These are phyloP conservation scores for Conger conger DNA, from an alignment of 2,113 vertebrate species.

Conservation along the genomic window DNA sequence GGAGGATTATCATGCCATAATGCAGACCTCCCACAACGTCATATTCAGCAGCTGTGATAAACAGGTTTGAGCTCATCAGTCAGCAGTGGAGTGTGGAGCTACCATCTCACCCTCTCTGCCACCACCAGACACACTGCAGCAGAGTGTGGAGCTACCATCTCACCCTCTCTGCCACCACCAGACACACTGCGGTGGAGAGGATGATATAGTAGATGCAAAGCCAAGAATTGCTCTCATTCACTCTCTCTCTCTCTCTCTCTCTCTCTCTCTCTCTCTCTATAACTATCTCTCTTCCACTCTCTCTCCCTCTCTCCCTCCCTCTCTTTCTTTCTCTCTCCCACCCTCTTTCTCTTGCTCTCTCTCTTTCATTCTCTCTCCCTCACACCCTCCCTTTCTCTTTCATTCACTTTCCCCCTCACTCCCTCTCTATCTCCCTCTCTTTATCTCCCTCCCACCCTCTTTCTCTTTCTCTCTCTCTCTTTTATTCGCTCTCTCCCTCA, in stretches of 20 bases:
- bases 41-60: not conserved
- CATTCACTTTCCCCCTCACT: too few species aligned
- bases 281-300: too few species aligned
- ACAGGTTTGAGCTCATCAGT: not conserved
- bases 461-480: not conserved
- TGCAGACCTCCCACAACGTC: not conserved
- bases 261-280: too few species aligned
- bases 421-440: too few species aligned
- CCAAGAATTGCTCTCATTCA: not conserved
- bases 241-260: too few species aligned
- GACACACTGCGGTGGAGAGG: too few species aligned
- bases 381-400: too few species aligned
- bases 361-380: too few species aligned
- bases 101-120: too few species aligned
- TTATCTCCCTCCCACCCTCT: not conserved
- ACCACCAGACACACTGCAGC: too few species aligned
- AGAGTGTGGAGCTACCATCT: not conserved
- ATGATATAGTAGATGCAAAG: not conserved
- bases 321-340: not conserved
- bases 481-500: too few species aligned
- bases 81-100: not conserved
- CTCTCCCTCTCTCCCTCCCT: not conserved
- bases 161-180: too few species aligned
- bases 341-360: not conserved
- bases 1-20: slow-evolving; percentile 2